A percentile compares a stretch with the other conserved stretches of the same genome.
phyloP scores from a whole-genome alignment of 2,113 vertebrate species.

The Ageneiosus marmoratus region DNA sequence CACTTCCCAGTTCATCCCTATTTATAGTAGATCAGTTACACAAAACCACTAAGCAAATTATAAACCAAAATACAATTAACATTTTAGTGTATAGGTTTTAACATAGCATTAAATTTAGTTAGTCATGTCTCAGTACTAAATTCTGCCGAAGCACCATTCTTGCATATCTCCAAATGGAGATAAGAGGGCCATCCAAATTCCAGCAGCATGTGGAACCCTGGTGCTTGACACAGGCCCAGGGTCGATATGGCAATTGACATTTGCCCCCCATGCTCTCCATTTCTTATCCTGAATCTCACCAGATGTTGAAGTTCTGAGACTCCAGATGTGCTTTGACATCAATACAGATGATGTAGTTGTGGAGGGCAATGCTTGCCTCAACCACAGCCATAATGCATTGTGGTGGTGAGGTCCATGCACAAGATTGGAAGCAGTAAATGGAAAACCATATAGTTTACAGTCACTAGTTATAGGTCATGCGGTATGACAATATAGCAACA shows the following conservation, averaged over 20 bases:
- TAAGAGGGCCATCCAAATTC: background rate
- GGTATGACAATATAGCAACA: background rate
- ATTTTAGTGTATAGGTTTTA: background rate
- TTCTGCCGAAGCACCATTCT: background rate
- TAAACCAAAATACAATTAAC: background rate
- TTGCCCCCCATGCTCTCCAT: background rate
- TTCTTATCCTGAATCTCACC: background rate
- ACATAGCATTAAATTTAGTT: background rate
- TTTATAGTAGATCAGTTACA: background rate
- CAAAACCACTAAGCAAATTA: background rate
- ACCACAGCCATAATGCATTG: background rate
- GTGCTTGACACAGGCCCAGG: background rate
- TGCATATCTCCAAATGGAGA: background rate
- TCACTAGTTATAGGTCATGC: background rate
- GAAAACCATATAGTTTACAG: background rate
- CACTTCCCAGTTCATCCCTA: background rate
- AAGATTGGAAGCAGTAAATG: background rate
- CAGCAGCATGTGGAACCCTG: background rate
- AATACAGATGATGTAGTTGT: background rate
- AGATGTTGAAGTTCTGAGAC: background rate
- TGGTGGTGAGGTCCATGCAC: background rate
- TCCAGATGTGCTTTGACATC: slow-evolving; percentile 22
- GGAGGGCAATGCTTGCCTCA: background rate
- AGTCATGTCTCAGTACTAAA: background rate
- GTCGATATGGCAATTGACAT: background rate